phyloP scores from a whole-genome alignment of 1,140 invertebrate species.

The Drosophila bifasciata region DNA sequence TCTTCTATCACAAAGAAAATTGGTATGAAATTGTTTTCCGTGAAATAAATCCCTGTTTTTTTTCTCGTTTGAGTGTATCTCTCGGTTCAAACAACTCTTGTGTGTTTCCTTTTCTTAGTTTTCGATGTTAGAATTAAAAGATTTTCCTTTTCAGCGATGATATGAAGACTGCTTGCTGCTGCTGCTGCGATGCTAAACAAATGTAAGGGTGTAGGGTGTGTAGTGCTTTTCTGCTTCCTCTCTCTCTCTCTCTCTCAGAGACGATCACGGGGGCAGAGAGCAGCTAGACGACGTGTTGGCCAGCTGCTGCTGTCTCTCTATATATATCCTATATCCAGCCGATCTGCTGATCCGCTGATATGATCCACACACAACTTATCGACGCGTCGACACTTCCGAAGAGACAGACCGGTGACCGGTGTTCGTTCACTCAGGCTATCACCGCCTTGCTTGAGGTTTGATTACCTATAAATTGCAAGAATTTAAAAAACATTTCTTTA shows the following conservation, averaged over 20 bases:
- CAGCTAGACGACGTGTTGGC: no score
- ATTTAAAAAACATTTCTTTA: background rate
- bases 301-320: conserved; percentile 13
- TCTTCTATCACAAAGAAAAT: conserved; percentile 57
- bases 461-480: conserved; percentile 51
- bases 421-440: conserved; percentile 60
- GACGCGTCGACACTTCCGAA: conserved; percentile 45
- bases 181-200: no score
- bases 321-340: conserved; percentile 22
- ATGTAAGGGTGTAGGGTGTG: no score
- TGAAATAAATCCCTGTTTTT: conserved; percentile 32
- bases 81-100: no score
- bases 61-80: background rate
- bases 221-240: background rate
- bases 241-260: conserved; percentile 18
- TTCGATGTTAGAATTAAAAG: conserved; percentile 24
- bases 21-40: conserved; percentile 31
- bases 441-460: conserved; percentile 55
- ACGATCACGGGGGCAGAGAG: conserved; percentile 2
- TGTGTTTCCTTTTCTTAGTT: background rate
- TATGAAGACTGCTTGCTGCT: no score
- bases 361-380: conserved; percentile 38
- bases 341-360: conserved; percentile 39
- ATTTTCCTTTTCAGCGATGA: background rate
- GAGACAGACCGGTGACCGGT: conserved; percentile 30